phyloP scores from a whole-genome alignment of 2,113 vertebrate genomes.

The Puma concolor region DNA sequence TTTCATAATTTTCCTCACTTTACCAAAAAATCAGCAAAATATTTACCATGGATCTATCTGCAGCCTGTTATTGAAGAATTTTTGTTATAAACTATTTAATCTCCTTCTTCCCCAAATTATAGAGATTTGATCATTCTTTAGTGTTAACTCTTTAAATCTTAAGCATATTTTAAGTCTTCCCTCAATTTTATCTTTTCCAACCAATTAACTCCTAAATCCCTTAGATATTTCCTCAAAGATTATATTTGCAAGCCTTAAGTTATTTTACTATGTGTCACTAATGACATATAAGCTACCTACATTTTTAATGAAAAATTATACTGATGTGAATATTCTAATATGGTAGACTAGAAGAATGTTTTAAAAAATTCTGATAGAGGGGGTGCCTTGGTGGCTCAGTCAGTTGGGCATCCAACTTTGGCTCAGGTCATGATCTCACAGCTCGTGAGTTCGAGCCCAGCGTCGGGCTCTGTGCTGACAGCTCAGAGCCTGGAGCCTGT shows the following conservation, averaged over 20 bases:
- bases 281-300: background rate
- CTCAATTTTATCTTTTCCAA: constrained; percentile 31
- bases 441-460: too few relatives aligned
- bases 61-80: background rate
- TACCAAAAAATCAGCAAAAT: background rate
- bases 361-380: background rate
- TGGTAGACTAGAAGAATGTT: background rate
- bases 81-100: background rate
- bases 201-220: background rate
- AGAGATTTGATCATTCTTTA: background rate
- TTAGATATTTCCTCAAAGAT: background rate
- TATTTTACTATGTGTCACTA: background rate
- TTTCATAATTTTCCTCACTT: background rate
- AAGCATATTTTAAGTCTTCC: background rate
- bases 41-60: background rate
- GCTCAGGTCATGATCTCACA: too few relatives aligned
- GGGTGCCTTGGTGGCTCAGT: too few relatives aligned
- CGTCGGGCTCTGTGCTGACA: too few relatives aligned
- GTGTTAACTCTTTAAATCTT: constrained; percentile 19
- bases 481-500: too few relatives aligned
- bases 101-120: background rate
- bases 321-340: background rate
- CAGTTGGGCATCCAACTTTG: too few relatives aligned
- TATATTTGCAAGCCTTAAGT: background rate
- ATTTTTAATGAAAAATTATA: constrained; percentile 20